Conservation (phyloP, 1,140 invertebrate species). For the Trialeurodes vaporariorum region DNA sequence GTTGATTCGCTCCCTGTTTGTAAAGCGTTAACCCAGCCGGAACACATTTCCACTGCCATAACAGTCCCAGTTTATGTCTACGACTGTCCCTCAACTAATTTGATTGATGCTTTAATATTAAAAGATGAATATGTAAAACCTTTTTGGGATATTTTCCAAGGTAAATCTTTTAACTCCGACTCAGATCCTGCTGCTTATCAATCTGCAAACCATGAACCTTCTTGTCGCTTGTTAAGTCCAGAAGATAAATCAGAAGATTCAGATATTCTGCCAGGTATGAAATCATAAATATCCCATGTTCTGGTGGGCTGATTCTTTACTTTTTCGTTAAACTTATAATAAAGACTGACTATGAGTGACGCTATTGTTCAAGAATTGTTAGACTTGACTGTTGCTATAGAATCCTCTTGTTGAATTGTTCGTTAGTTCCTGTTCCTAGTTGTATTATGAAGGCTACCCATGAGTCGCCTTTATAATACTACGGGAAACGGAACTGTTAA, state of each 20-base stretch:
- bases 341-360: too few relatives aligned
- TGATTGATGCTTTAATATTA: constrained; percentile 20
- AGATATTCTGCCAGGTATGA: constrained; percentile 10
- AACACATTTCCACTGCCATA: constrained; percentile 25
- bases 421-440: too few relatives aligned
- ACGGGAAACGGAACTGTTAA: too few relatives aligned
- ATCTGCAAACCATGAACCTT: background rate
- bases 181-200: background rate
- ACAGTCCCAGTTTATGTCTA: constrained; percentile 55
- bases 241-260: constrained; percentile 13
- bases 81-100: constrained; percentile 44
- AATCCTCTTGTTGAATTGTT: too few relatives aligned
- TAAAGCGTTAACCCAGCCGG: background rate
- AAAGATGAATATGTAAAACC: constrained; percentile 14
- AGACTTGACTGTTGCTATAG: too few relatives aligned
- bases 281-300: background rate
- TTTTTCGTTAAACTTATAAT: too few relatives aligned
- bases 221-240: background rate
- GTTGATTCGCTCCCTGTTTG: constrained; percentile 23
- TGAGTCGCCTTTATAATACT: too few relatives aligned
- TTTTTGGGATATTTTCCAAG: constrained; percentile 13
- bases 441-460: too few relatives aligned
- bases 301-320: background rate
- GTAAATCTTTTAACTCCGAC: background rate
- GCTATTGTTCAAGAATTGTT: too few relatives aligned